Evolutionary conservation across 2,113 vertebrate species (phyloP), one percentile per base, ranked within the genome.

Genomic region (Phoenicopterus ruber): DNA sequence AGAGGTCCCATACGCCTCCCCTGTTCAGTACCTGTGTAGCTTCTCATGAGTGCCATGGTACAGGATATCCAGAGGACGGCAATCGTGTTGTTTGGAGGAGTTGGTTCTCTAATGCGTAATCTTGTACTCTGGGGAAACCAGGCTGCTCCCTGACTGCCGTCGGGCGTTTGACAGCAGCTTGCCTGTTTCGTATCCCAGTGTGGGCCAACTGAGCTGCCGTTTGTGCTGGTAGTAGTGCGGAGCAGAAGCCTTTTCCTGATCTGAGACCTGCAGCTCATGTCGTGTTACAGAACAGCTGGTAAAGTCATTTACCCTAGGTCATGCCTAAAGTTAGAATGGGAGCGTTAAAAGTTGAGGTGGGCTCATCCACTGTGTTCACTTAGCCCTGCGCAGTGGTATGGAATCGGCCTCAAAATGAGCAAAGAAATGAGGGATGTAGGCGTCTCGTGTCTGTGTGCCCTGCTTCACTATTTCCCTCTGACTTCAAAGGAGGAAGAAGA

Each of bases 401-500:
- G 80, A 32, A 32, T 29, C 5, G 0, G 22, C 61, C 36, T 24
- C 52, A 4, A 82, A 46, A 38, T 1, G 19, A 78, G 83, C n/a
- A 31, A 15, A 76, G 65, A 74, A 36, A 80, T 22, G 21, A 81
- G 82, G 86, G 73, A 3, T 44, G 15, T 47, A 32, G 58, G 79
- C 7, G n/a, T 57, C 79, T 85, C 4, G 2, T 76, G 62, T 88
- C 44, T 86, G 42, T 8, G 17, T 90, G 84, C 91, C 65, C 59
- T 90, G 72, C 67, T 90, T 97, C 73, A 98, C 83, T 76, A 13
- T 96, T 93, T 89, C 66, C 71, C 69, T 97, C 93, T 97, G 96
- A 65, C 89, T 97, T 94, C 94, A 67, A 96, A 98, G 97, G 97
- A 98, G 97, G 96, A 98, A 96, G 98, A 98, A 91, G 97, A 98